Percentiles rank a stretch among this genome's conserved stretches.
Evolutionary conservation across 2,113 vertebrate species (phyloP).

Genomic region (Clinocottus analis): DNA sequence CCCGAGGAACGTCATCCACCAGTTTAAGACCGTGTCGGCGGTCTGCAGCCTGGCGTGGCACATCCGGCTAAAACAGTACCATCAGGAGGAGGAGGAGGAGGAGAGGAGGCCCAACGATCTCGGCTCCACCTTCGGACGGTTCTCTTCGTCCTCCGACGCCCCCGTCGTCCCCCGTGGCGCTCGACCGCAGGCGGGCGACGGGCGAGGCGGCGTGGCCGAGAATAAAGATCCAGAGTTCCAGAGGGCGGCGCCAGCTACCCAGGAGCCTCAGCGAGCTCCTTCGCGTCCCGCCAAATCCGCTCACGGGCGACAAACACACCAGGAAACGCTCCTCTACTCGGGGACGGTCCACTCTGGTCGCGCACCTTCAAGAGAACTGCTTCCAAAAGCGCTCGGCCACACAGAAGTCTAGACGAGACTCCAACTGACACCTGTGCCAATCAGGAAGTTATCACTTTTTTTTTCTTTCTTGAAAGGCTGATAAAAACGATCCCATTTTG

Average conservation of each 20-base stretch:
- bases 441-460: conserved; percentile 63
- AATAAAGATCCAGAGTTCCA: conserved; percentile 75
- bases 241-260: conserved; percentile 80
- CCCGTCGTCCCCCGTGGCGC: conserved; percentile 80
- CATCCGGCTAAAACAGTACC: conserved; percentile 94
- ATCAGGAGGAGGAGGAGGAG: conserved; percentile 73
- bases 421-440: conserved; percentile 62
- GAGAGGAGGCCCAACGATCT: conserved; percentile 71
- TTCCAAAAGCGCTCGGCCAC: conserved; percentile 54
- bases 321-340: conserved; percentile 18
- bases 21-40: conserved; percentile 98
- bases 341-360: conserved; percentile 43
- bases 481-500: conserved; percentile 35
- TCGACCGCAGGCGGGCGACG: conserved; percentile 81
- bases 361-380: conserved; percentile 41
- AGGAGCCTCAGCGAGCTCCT: conserved; percentile 61
- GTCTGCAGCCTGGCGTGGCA: conserved; percentile 99
- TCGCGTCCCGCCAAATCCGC: conserved; percentile 70
- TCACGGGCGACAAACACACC: conserved; percentile 37
- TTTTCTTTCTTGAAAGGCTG: conserved; percentile 49
- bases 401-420: not conserved
- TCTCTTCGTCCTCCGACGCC: conserved; percentile 71
- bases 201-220: conserved; percentile 69
- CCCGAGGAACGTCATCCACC: conserved; percentile 98
- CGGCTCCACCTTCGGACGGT: conserved; percentile 63